Base-by-base conservation (phyloP, 2,113 vertebrate species). In the Falco punctatus region DNA sequence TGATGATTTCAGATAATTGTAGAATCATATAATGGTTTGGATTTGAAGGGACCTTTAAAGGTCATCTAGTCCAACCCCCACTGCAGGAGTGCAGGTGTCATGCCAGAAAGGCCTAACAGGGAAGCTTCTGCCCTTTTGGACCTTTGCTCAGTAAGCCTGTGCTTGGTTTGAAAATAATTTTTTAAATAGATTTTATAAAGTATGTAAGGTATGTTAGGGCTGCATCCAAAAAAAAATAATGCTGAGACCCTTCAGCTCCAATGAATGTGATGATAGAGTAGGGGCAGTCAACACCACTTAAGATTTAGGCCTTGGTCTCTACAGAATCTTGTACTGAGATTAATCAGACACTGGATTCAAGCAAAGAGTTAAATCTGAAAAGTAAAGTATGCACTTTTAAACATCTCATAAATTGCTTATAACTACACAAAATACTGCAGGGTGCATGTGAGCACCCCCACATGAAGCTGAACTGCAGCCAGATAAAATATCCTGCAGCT, bases 401-500 rank as follows among this genome's bases (percentile, higher is more conserved):
- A 70, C 55, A 46, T 83, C 72, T 92, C 79, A 83, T 96, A 94
- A 94, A 88, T 88, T 78, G 88, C 85, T 93, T 81, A 73, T 90
- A 96, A 94, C 67, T 86, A 93, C 82, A 93, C 82, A 92, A 90
- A 96, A 90, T 97, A 92, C 94, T 64, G 0, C 92, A 94, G 94
- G 88, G 66, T 92, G 58, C 74, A 15, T 85, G 82, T 77, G 90
- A 95, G 92, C 85, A 92, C 79, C 96, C 85, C 79, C 74, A 94
- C 79, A 78, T 71, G 64, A 54, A 95, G 71, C 86, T 93, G 95
- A 95, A 93, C 38, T 88, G 71, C 85, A 94, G 93, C 93, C 94
- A 96, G 79, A 92, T 73, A 96, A 95, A 96, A 97, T 90, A 96
- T 93, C 81, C 90, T 94, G 90, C 71, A 83, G 90, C 90, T 91